phyloP scores from a whole-genome alignment of 2,113 vertebrate species.

The Cercopithecus mona region DNA sequence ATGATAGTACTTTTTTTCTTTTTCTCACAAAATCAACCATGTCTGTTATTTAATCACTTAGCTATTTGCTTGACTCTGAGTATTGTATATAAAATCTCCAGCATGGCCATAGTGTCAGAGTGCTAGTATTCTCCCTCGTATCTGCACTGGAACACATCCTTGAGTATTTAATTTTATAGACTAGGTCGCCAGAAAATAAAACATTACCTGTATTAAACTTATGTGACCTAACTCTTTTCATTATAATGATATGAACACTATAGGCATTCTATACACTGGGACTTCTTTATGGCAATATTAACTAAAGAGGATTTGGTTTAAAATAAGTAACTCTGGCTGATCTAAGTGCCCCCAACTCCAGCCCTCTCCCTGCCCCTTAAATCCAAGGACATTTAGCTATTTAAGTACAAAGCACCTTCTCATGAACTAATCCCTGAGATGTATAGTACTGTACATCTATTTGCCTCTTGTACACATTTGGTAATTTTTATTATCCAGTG shows the following conservation, averaged over 20 bases:
- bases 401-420: not conserved
- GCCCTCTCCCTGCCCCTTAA: not conserved
- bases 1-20: not conserved
- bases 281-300: not conserved
- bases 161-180: not conserved
- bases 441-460: not conserved
- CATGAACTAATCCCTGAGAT: not conserved
- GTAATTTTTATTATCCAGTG: not conserved
- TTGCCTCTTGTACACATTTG: not conserved
- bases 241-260: not conserved
- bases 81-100: not conserved
- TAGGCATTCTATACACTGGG: not conserved
- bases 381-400: not conserved
- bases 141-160: not conserved
- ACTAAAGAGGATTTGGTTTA: not conserved
- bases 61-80: not conserved
- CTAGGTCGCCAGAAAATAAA: constrained; percentile 17
- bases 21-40: not conserved
- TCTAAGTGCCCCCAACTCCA: not conserved
- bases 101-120: not conserved
- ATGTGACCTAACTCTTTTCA: not conserved
- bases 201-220: not conserved
- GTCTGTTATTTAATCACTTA: not conserved
- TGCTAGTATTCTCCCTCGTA: not conserved
- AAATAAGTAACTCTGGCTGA: constrained; percentile 22